Evolutionary conservation across 2,797 vertebrate genomes (phyloP).

Genomic region (Acanthopagrus latus): DNA sequence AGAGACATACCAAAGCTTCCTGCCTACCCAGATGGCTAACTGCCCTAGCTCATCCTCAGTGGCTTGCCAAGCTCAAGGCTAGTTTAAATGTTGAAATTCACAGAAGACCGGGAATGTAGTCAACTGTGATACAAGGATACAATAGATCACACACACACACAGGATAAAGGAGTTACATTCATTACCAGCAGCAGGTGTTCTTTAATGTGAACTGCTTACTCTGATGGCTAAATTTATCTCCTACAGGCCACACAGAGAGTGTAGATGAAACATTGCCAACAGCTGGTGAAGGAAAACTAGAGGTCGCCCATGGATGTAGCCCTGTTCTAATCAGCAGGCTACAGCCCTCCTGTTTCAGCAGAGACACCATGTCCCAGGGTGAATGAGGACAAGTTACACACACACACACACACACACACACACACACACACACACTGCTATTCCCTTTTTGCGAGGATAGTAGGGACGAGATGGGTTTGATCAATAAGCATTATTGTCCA

Average conservation of each 20-base stretch:
- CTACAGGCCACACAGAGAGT: constrained; percentile 1
- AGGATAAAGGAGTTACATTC: background rate
- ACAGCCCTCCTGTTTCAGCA: background rate
- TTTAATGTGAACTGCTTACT: background rate
- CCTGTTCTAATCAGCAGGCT: background rate
- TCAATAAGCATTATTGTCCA: constrained; percentile 23
- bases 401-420: background rate
- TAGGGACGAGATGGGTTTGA: background rate
- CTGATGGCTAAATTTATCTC: constrained; percentile 20
- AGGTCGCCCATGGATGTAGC: background rate
- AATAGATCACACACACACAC: constrained; percentile 5
- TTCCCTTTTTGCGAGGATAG: background rate
- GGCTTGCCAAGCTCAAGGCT: no score
- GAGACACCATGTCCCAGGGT: background rate
- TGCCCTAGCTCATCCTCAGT: no score
- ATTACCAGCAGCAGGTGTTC: background rate
- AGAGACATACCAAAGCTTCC: no score
- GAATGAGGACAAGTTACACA: background rate
- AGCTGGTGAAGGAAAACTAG: background rate
- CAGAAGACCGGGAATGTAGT: no score
- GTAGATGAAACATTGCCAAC: background rate
- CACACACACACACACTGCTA: background rate
- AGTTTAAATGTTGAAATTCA: no score
- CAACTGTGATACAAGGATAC: background rate
- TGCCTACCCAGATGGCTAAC: no score